A percentile compares a stretch with the other conserved stretches of the same genome.
These are phyloP conservation scores for Dioctria linearis DNA, from an alignment of 2,888 invertebrate species.

Conservation along the genomic window DNA sequence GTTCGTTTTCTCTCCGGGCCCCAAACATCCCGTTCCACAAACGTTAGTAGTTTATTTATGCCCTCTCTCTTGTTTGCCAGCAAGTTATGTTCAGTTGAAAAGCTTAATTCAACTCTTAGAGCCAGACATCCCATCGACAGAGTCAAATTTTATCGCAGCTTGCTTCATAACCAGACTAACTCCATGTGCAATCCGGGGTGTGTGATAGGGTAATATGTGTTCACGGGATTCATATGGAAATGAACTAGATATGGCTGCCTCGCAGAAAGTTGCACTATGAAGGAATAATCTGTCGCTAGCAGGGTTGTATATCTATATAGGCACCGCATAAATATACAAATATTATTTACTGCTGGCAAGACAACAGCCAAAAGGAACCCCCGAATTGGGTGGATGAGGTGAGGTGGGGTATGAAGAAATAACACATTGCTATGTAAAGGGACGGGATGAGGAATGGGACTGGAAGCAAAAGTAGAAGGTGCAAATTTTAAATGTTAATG, in stretches of 20 bases:
- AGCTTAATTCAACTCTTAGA: slow-evolving; percentile 31
- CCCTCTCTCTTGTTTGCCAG: slow-evolving; percentile 39
- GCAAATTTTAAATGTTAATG: slow-evolving; percentile 48
- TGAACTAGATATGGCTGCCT: slow-evolving; percentile 16
- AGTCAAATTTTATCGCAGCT: slow-evolving; percentile 34
- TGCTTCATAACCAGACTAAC: slow-evolving; percentile 11
- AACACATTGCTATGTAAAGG: not conserved
- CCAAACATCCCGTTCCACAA: slow-evolving; percentile 1
- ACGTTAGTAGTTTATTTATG: slow-evolving; percentile 30
- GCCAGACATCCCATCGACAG: slow-evolving; percentile 28
- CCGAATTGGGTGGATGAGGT: not conserved
- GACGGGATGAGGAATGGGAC: not conserved
- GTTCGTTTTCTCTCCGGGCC: not conserved
- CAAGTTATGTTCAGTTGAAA: slow-evolving; percentile 31
- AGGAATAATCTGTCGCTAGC: slow-evolving; percentile 41
- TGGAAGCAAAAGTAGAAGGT: not conserved
- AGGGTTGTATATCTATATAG: not conserved
- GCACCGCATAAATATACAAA: not conserved
- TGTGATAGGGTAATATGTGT: slow-evolving; percentile 33
- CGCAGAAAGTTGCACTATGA: slow-evolving; percentile 16
- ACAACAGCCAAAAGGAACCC: slow-evolving; percentile 19
- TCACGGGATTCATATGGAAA: slow-evolving; percentile 45
- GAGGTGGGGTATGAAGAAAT: slow-evolving; percentile 3
- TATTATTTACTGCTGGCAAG: slow-evolving; percentile 41
- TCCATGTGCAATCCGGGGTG: slow-evolving; percentile 23